A percentile compares a stretch with the other conserved stretches of the same genome.
Conservation (phyloP, 2,113 vertebrate species). For the Dipodomys spectabilis region DNA sequence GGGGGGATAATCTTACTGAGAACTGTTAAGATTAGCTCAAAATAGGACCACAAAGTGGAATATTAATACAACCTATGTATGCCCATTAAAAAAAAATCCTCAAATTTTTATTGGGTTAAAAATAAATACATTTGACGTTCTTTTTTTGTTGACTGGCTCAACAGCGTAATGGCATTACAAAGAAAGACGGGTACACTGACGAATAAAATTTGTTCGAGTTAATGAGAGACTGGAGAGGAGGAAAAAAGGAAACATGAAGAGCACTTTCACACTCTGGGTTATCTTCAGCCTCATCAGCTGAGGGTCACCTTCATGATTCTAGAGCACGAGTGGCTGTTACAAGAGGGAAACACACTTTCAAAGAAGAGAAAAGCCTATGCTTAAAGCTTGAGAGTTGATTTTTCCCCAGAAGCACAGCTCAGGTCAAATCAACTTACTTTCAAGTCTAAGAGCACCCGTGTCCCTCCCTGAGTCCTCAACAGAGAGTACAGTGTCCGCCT, state of each 20-base stretch:
- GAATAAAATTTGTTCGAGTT: background rate
- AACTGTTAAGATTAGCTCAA: background rate
- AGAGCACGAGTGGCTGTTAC: background rate
- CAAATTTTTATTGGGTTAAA: background rate
- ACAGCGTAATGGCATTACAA: background rate
- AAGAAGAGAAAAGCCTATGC: constrained; percentile 52
- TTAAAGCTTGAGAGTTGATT: constrained; percentile 45
- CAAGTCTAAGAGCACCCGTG: constrained; percentile 83
- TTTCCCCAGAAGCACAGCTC: constrained; percentile 53
- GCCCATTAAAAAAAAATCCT: background rate
- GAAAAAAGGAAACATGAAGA: background rate
- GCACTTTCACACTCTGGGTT: background rate
- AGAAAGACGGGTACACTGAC: background rate
- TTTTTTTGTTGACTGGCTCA: background rate
- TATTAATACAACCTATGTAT: background rate
- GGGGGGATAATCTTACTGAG: background rate
- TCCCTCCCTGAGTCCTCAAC: constrained; percentile 80
- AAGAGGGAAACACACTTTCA: constrained; percentile 41
- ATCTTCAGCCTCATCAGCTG: background rate
- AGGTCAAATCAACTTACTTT: constrained; percentile 86
- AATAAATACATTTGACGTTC: background rate
- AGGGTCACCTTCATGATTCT: background rate
- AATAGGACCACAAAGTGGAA: background rate
- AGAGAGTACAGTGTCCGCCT: constrained; percentile 74
- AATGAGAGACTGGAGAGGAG: background rate